Evolutionary conservation across 2,113 vertebrate species (phyloP).

Genomic region (Cinclus mexicanus): DNA sequence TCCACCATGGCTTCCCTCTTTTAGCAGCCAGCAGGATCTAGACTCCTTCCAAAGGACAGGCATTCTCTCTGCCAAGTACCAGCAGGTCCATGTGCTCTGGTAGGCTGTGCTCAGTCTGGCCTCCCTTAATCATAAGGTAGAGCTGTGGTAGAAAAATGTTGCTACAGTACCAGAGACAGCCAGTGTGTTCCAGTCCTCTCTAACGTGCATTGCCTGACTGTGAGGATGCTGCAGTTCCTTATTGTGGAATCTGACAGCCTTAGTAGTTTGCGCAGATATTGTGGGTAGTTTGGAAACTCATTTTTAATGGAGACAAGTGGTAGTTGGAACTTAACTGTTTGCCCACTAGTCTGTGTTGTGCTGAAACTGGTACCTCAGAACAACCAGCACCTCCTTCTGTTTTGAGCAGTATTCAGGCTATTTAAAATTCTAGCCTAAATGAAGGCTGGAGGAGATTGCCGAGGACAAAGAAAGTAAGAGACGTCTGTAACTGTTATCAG

Average conservation of each 20-base stretch:
- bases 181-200: fast-evolving
- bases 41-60: background rate
- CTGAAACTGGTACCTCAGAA: background rate
- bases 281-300: background rate
- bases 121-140: background rate
- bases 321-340: background rate
- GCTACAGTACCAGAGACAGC: background rate
- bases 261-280: background rate
- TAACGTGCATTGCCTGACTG: fast-evolving
- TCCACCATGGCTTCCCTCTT: background rate
- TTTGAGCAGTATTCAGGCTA: background rate
- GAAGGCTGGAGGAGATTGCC: background rate
- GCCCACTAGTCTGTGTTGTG: background rate
- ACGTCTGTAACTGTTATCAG: background rate
- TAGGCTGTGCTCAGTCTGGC: background rate
- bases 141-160: background rate
- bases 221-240: background rate
- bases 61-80: background rate
- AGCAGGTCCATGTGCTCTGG: background rate
- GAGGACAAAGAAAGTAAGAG: background rate
- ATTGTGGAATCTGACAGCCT: background rate
- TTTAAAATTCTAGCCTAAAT: background rate
- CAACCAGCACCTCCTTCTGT: background rate
- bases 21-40: background rate
- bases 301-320: background rate